Percentiles rank a stretch among this genome's conserved stretches.
Conservation (phyloP, 2,888 invertebrate species). For the Pilophorus perplexus region DNA sequence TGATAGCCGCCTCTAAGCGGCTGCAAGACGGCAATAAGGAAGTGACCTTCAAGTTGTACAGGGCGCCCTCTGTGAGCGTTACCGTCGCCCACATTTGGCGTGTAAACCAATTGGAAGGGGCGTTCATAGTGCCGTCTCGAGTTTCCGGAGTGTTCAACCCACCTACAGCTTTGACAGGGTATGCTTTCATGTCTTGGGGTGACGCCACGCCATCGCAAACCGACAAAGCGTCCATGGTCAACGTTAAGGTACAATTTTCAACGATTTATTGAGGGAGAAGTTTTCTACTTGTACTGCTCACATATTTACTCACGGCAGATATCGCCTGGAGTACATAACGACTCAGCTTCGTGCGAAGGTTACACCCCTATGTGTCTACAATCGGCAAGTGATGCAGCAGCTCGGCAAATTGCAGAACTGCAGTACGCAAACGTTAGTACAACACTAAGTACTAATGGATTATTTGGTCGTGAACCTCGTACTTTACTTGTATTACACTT, state of each 20-base stretch:
- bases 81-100: constrained; percentile 48
- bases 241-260: constrained; percentile 47
- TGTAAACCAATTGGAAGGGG: constrained; percentile 50
- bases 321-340: constrained; percentile 4
- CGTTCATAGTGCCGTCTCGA: constrained; percentile 49
- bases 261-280: too few relatives aligned
- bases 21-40: constrained; percentile 48
- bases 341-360: constrained; percentile 42
- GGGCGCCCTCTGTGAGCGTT: constrained; percentile 46
- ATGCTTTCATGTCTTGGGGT: constrained; percentile 49
- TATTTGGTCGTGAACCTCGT: not conserved
- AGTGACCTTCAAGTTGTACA: constrained; percentile 48
- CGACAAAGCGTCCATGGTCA: constrained; percentile 48
- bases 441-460: not conserved
- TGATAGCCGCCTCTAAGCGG: constrained; percentile 46
- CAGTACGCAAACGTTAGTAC: constrained; percentile 49
- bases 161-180: constrained; percentile 48
- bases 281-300: too few relatives aligned
- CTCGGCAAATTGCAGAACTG: constrained; percentile 49
- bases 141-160: constrained; percentile 49
- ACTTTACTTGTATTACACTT: not conserved
- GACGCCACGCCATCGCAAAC: constrained; percentile 46
- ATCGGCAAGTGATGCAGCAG: constrained; percentile 49
- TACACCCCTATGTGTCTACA: constrained; percentile 49
- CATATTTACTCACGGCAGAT: not conserved